Evolutionary conservation across 2,113 vertebrate genomes (phyloP).

Genomic region (Tachuris rubrigastra): DNA sequence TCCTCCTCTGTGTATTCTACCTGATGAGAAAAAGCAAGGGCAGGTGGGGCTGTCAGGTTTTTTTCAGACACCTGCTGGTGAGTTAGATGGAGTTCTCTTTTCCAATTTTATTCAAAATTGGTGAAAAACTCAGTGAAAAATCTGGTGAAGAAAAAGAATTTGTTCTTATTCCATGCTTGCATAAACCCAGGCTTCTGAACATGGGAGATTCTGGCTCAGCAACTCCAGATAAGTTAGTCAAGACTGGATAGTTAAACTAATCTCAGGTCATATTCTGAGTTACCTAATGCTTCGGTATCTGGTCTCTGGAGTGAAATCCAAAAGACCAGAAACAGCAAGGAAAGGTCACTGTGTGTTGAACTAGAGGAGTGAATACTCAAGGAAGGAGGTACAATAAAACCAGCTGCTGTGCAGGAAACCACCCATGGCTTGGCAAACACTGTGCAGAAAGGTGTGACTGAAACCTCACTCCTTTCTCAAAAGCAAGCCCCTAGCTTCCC

Average conservation of each 20-base stretch:
- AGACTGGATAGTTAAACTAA: neutral
- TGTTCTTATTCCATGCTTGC: neutral
- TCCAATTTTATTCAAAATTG: neutral
- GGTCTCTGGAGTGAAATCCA: neutral
- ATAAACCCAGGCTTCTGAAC: neutral
- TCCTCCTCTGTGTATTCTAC: neutral
- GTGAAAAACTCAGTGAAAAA: neutral
- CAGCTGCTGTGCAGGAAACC: neutral
- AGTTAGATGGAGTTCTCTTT: neutral
- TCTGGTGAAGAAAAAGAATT: neutral
- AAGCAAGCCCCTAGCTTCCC: neutral
- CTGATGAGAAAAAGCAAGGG: neutral
- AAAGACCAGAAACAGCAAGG: neutral
- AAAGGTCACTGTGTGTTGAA: fast-evolving
- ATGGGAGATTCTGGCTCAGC: neutral
- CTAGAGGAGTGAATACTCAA: neutral
- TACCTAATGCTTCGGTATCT: fast-evolving
- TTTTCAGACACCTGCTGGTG: neutral
- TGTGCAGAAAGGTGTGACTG: neutral
- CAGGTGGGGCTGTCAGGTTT: fast-evolving
- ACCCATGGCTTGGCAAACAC: neutral
- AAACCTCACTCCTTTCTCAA: neutral
- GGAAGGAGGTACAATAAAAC: neutral
- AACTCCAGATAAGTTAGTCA: neutral
- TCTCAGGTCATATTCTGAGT: neutral